Percentiles rank a stretch among this genome's conserved stretches.
Evolutionary conservation across 1,140 invertebrate species (phyloP).

Genomic region (Drosophila suzukii): DNA sequence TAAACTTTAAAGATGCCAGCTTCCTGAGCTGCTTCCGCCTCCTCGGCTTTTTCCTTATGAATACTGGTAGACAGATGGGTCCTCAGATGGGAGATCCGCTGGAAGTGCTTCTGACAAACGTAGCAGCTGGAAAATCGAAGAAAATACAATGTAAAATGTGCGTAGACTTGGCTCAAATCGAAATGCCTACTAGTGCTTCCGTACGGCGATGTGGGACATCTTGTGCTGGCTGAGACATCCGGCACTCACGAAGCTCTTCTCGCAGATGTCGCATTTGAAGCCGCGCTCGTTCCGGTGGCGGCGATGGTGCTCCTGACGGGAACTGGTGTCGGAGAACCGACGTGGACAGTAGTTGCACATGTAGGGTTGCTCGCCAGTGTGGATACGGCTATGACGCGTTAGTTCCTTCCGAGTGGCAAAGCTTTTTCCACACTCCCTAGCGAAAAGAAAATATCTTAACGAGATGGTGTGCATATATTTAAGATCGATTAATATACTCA

Average conservation of each 20-base stretch:
- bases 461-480: too few relatives aligned
- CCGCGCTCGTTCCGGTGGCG: slow-evolving; percentile 33
- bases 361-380: slow-evolving; percentile 45
- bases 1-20: background rate
- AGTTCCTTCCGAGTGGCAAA: slow-evolving; percentile 43
- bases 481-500: background rate
- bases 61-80: slow-evolving; percentile 1
- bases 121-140: slow-evolving; percentile 15
- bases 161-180: background rate
- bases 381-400: slow-evolving; percentile 18
- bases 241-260: slow-evolving; percentile 39
- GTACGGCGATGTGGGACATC: slow-evolving; percentile 5
- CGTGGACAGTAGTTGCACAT: slow-evolving; percentile 27
- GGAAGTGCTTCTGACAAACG: slow-evolving; percentile 23
- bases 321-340: slow-evolving; percentile 26
- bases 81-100: background rate
- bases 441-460: background rate
- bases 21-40: background rate
- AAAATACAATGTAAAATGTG: background rate
- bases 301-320: slow-evolving; percentile 31
- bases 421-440: slow-evolving; percentile 26
- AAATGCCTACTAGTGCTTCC: slow-evolving; percentile 22
- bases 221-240: slow-evolving; percentile 41
- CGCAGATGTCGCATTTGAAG: slow-evolving; percentile 24
- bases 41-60: slow-evolving; percentile 10